Percentiles rank a stretch among this genome's conserved stretches.
Conservation (phyloP, 2,797 vertebrate genomes). For the Notamacropus eugenii region DNA sequence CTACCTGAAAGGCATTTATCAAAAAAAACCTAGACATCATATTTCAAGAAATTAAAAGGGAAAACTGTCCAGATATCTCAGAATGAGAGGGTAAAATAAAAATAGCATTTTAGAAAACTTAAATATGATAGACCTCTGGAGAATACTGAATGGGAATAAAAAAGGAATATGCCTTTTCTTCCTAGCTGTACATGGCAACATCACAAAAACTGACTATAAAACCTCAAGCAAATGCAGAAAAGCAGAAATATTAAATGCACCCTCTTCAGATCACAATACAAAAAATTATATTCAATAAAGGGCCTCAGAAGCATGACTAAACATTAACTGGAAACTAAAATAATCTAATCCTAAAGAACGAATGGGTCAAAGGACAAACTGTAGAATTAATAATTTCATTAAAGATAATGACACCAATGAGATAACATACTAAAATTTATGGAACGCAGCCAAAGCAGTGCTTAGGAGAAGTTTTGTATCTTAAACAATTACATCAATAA, state of each 20-base stretch:
- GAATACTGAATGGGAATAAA: neutral
- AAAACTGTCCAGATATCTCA: neutral
- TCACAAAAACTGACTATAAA: neutral
- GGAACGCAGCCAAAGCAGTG: neutral
- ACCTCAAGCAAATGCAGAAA: neutral
- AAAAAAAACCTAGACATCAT: no score
- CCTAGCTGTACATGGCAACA: neutral
- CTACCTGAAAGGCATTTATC: no score
- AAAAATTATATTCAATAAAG: no score
- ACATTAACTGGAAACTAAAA: no score
- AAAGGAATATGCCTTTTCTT: neutral
- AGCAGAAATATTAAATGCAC: no score
- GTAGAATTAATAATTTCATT: neutral
- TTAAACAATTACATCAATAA: neutral
- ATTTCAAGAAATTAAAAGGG: no score
- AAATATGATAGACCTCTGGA: no score
- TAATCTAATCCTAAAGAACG: no score
- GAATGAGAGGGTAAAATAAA: neutral
- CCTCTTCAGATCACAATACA: no score
- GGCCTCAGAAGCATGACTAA: no score
- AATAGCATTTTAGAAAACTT: neutral
- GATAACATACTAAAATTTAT: neutral
- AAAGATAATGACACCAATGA: neutral
- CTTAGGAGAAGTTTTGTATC: neutral
- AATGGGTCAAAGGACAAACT: neutral